Base-by-base conservation (phyloP, 2,888 invertebrate genomes). In the Eupithecia insigniata region DNA sequence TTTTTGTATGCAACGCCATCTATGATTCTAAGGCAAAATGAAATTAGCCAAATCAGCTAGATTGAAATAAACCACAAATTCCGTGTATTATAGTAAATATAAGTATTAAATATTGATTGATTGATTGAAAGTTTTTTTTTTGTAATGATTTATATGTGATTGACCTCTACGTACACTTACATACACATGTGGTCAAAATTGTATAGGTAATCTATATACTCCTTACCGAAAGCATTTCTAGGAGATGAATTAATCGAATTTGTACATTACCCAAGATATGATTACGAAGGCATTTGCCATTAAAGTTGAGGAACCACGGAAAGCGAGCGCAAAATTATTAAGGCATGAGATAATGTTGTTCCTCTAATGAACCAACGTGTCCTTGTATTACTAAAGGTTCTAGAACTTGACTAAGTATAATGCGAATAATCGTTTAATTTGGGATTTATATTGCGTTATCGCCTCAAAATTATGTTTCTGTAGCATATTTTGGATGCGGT, bases 281-380 rank as follows among this genome's bases (percentile, higher is more conserved):
- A 90, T 90, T 88, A 88, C 86, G 80, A 79, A 83, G 81, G 80
- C 77, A 75, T 84, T 82, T 78, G 78, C 85, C 84, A 89, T 89
- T 86, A 86, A 86, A 87, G 78, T 85, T 83, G 83, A 81, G 80
- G 84, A 83, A 84, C 82, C 78, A 80, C 76, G 85, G 85, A 86
- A 87, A 84, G 87, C 87, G 86, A 87, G 87, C 88, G 89, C 88
- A 87, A 92, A 91, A 91, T 90, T 89, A 89, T 91, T 88, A 90
- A 86, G 85, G 86, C 85, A 84, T 82, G 83, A 87, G 86, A 90
- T 92, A 91, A 91, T 90, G 89, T 82, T 85, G 85, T 89, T 82
- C 81, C 83, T 84, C 86, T 91, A 91, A 92, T 91, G 89, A 90
- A 91, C 85, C 84, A 80, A 78, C 78, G 80, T 81, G 82, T 82